Evolutionary conservation across 2,113 vertebrate species (phyloP).

Genomic region (Neopipo cinnamomea): DNA sequence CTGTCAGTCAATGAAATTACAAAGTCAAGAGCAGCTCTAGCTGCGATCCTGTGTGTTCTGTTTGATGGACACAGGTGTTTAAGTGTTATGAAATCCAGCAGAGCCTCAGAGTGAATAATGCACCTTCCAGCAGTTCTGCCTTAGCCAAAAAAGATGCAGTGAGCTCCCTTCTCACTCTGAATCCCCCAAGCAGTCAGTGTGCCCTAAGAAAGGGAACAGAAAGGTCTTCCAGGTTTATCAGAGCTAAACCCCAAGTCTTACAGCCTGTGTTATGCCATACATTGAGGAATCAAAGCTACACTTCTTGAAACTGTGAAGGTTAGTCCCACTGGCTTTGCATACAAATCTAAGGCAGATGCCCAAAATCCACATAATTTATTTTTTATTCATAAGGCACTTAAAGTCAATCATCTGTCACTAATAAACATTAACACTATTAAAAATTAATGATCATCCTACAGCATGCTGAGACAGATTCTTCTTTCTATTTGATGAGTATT

Average conservation of each 20-base stretch:
- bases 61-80: constrained; percentile 84
- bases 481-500: constrained; percentile 63
- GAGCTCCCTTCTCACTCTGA: constrained; percentile 60
- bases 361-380: constrained; percentile 62
- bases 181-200: background rate
- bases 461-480: constrained; percentile 58
- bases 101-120: constrained; percentile 70
- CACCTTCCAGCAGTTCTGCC: constrained; percentile 65
- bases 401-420: constrained; percentile 73
- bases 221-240: background rate
- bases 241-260: constrained; percentile 30
- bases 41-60: constrained; percentile 74
- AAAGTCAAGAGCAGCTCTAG: constrained; percentile 81
- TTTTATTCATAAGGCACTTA: constrained; percentile 73
- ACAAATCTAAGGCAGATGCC: constrained; percentile 52
- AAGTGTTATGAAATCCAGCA: constrained; percentile 78
- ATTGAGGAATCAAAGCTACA: background rate
- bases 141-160: constrained; percentile 62
- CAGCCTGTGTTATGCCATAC: background rate
- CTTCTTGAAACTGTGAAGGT: constrained; percentile 21
- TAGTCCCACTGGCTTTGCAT: constrained; percentile 44
- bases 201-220: constrained; percentile 21
- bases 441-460: constrained; percentile 69
- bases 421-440: constrained; percentile 77
- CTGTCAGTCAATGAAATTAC: constrained; percentile 89